Base-by-base conservation (phyloP, 2,797 vertebrate species). In the Pelochelys cantorii region DNA sequence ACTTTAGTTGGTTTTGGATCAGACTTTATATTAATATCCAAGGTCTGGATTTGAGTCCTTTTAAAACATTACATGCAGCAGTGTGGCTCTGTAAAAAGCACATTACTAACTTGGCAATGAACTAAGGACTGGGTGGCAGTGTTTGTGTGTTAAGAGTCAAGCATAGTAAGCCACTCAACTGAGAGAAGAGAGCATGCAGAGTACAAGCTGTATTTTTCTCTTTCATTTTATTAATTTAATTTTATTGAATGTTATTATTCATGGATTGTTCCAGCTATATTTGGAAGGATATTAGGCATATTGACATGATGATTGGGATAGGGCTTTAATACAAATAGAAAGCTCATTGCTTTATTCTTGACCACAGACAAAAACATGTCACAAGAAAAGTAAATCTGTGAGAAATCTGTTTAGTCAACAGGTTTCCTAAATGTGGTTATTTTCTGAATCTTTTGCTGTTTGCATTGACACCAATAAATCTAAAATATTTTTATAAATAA, bases 211-310 rank as follows among this genome's bases (percentile, higher is more conserved):
- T 74, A 7, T 2, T 83, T 37, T 84, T 77, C 90, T 91, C 53
- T 94, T 79, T 85, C 77, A 68, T 48, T 65, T 78, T 57, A 79
- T 78, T 71, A 79, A 55, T 53, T 9, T 77, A n/a, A 2, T 84
- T 83, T 86, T 81, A 53, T 78, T 31, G 1, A 0, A 59, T 85
- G 14, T 87, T 62, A 62, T 31, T 84, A 96, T 95, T 94, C 94
- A 90, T 57, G 1, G 83, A 81, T 80, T 88, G 52, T 78, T 87
- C 55, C 6, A 53, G 54, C 37, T 85, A 29, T 78, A 79, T 60
- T 27, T 84, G 84, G 94, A 87, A 94, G 92, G 89, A 84, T 85
- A 79, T 85, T 90, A 93, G 68, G 74, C 91, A 90, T 91, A n/a
- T 92, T 75, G 86, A 93, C 42, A 84, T 5, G 23, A n/a, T 27